Conservation (phyloP, 2,888 invertebrate genomes). For the Argyresthia goedartella region DNA sequence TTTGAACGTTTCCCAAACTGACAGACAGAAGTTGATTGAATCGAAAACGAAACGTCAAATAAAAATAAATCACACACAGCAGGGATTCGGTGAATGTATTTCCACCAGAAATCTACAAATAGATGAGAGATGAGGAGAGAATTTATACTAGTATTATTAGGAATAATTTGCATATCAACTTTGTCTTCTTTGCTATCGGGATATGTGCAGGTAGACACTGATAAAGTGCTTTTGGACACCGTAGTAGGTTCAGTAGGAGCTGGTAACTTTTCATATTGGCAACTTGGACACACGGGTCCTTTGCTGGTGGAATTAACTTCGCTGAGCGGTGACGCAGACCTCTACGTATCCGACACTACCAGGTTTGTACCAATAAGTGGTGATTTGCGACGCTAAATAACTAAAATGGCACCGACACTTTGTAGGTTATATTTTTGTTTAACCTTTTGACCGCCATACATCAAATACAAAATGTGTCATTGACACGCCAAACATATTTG, state of each 20-base stretch:
- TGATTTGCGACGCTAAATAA: no score
- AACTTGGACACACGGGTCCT: slow-evolving; percentile 46
- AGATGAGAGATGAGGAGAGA: slow-evolving; percentile 38
- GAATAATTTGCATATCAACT: slow-evolving; percentile 46
- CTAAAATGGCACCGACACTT: neutral
- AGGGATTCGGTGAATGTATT: no score
- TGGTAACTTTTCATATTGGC: slow-evolving; percentile 62
- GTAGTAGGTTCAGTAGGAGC: slow-evolving; percentile 46
- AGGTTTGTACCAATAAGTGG: slow-evolving; percentile 24
- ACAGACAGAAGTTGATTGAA: no score
- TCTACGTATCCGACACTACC: slow-evolving; percentile 48
- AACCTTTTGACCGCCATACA: no score
- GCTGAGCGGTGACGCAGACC: slow-evolving; percentile 50
- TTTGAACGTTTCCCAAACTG: no score
- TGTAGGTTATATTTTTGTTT: neutral
- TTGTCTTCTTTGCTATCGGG: slow-evolving; percentile 39
- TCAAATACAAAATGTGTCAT: no score
- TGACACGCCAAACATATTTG: no score
- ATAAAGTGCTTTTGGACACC: slow-evolving; percentile 46
- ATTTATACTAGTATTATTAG: slow-evolving; percentile 45
- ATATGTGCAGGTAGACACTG: slow-evolving; percentile 32
- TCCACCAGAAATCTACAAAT: neutral
- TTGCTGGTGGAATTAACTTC: slow-evolving; percentile 46
- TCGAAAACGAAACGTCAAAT: no score
- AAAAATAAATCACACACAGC: no score